Evolutionary conservation across 1,140 invertebrate genomes (phyloP).

Genomic region (Thaumetopoea pityocampa): DNA sequence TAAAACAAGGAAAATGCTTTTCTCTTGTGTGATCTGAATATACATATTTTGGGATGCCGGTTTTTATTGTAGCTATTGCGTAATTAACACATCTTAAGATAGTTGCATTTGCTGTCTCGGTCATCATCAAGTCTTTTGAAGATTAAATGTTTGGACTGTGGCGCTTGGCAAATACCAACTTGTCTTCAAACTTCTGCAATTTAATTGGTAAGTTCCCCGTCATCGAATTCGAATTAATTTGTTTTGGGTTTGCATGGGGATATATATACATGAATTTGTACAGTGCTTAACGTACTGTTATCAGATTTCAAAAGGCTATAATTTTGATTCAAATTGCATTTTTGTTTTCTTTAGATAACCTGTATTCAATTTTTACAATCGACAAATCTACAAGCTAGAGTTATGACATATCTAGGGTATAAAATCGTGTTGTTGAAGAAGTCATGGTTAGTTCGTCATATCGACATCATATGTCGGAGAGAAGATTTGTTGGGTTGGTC

Average conservation of each 20-base stretch:
- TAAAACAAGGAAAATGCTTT: too few relatives aligned
- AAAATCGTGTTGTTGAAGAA: not conserved
- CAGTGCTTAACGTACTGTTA: too few relatives aligned
- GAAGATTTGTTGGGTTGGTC: constrained; percentile 17
- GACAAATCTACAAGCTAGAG: constrained; percentile 4
- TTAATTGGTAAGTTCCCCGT: constrained; percentile 38
- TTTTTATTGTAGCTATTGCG: constrained; percentile 7
- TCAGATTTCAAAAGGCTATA: too few relatives aligned
- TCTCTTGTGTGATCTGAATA: too few relatives aligned
- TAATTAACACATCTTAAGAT: constrained; percentile 1
- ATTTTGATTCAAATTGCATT: constrained; percentile 4
- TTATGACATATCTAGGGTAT: constrained; percentile 7
- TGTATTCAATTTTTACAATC: constrained; percentile 3
- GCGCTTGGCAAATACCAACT: constrained; percentile 8
- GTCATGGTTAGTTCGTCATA: not conserved
- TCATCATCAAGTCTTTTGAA: constrained; percentile 15
- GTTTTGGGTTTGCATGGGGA: constrained; percentile 37
- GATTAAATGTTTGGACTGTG: constrained; percentile 14
- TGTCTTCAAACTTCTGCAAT: constrained; percentile 21
- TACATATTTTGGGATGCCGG: not conserved
- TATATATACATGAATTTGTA: constrained; percentile 12
- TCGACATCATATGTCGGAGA: constrained; percentile 3
- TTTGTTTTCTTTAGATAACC: constrained; percentile 4
- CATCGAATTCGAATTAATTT: constrained; percentile 32
- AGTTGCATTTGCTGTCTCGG: constrained; percentile 4